These are phyloP conservation scores for Orchestes rusci DNA, from an alignment of 2,888 invertebrate species.

Conservation along the genomic window DNA sequence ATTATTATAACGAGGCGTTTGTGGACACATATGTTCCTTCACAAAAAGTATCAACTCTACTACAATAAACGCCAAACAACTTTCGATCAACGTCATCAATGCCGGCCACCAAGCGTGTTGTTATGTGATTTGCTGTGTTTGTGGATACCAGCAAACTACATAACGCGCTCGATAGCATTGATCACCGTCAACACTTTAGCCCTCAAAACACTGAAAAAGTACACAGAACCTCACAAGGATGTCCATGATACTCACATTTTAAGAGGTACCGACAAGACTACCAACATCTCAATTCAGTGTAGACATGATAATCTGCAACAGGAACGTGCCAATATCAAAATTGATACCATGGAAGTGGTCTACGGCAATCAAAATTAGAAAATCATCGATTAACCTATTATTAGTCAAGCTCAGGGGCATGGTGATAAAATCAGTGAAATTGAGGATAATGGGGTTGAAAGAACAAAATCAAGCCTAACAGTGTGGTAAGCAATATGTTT, in stretches of 20 bases:
- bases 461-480: conserved; percentile 19
- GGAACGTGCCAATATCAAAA: conserved; percentile 39
- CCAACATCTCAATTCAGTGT: conserved; percentile 41
- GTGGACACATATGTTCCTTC: too few species aligned
- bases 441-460: background rate
- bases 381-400: conserved; percentile 43
- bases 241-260: conserved; percentile 47
- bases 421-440: conserved; percentile 1
- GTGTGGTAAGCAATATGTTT: conserved; percentile 48
- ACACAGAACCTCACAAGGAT: conserved; percentile 40
- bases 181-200: too few species aligned
- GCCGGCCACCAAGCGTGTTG: too few species aligned
- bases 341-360: conserved; percentile 44
- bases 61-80: too few species aligned
- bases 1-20: too few species aligned
- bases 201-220: conserved; percentile 42
- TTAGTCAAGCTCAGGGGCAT: conserved; percentile 40
- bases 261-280: conserved; percentile 43
- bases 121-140: too few species aligned
- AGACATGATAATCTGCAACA: conserved; percentile 39
- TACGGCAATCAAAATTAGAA: conserved; percentile 47
- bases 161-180: too few species aligned
- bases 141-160: too few species aligned
- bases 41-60: too few species aligned
- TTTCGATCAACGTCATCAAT: too few species aligned